Conservation (phyloP, 2,888 invertebrate genomes). For the Rambutsinella grinnellia region DNA sequence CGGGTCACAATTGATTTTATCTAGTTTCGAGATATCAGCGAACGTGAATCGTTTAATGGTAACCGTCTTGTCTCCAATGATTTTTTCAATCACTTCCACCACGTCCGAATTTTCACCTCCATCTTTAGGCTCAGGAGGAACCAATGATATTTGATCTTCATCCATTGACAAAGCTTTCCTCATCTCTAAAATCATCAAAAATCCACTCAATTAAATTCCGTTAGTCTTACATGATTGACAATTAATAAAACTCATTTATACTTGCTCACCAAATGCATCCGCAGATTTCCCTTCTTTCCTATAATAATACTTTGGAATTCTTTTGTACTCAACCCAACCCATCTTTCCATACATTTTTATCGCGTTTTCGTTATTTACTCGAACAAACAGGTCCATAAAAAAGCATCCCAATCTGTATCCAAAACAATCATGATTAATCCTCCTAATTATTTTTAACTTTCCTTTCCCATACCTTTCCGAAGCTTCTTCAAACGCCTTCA, state of each 20-base stretch:
- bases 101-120: neutral
- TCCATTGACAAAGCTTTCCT: no score
- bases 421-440: neutral
- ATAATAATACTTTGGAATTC: constrained; percentile 98
- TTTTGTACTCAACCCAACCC: constrained; percentile 96
- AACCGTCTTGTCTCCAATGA: constrained; percentile 81
- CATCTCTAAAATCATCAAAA: neutral
- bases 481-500: constrained; percentile 94
- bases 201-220: neutral
- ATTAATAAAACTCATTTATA: neutral
- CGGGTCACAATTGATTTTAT: constrained; percentile 96
- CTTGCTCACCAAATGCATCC: constrained; percentile 93
- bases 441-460: neutral
- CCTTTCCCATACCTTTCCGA: constrained; percentile 90
- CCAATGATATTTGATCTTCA: no score
- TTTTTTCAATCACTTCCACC: neutral
- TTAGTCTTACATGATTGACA: neutral
- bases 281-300: no score
- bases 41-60: constrained; percentile 94
- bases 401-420: constrained; percentile 90
- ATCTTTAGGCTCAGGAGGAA: no score
- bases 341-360: constrained; percentile 97
- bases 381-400: constrained; percentile 98
- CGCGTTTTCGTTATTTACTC: constrained; percentile 97
- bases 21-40: constrained; percentile 94